Conservation (phyloP, 1,140 invertebrate genomes). For the Diprion similis region DNA sequence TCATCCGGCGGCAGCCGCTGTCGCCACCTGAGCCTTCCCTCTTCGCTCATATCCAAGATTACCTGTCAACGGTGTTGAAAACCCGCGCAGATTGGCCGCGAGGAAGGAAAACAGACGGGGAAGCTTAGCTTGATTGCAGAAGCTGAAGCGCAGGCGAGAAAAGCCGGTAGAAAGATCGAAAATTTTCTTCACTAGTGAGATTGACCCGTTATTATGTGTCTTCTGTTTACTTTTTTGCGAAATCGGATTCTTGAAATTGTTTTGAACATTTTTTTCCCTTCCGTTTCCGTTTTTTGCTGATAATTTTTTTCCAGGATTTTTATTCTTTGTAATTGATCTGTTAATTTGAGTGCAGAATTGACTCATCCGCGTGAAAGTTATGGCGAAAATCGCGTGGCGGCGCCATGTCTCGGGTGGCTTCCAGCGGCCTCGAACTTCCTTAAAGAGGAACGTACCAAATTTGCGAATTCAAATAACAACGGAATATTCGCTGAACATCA, state of each 20-base stretch:
- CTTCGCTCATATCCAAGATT: conserved; percentile 26
- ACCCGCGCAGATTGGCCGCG: conserved; percentile 26
- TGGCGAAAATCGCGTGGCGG: background rate
- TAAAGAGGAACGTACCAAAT: too few species aligned
- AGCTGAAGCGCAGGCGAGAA: too few species aligned
- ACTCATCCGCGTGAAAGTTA: background rate
- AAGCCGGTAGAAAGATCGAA: background rate
- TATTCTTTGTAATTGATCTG: too few species aligned
- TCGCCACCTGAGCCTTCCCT: conserved; percentile 36
- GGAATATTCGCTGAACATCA: too few species aligned
- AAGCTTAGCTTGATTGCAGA: background rate
- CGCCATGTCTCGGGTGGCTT: background rate
- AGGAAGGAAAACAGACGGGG: background rate
- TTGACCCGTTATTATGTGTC: too few species aligned
- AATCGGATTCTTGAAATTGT: too few species aligned
- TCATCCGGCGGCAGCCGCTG: conserved; percentile 33
- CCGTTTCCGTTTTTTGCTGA: too few species aligned
- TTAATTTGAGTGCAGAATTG: background rate
- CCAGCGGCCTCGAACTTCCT: too few species aligned
- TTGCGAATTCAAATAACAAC: too few species aligned
- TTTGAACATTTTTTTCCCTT: too few species aligned
- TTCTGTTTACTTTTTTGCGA: too few species aligned
- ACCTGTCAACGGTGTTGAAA: conserved; percentile 30
- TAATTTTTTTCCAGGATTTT: too few species aligned
- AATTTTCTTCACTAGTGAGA: background rate